These are phyloP conservation scores for Probosciger aterrimus DNA, from an alignment of 2,113 vertebrate genomes.

Conservation along the genomic window DNA sequence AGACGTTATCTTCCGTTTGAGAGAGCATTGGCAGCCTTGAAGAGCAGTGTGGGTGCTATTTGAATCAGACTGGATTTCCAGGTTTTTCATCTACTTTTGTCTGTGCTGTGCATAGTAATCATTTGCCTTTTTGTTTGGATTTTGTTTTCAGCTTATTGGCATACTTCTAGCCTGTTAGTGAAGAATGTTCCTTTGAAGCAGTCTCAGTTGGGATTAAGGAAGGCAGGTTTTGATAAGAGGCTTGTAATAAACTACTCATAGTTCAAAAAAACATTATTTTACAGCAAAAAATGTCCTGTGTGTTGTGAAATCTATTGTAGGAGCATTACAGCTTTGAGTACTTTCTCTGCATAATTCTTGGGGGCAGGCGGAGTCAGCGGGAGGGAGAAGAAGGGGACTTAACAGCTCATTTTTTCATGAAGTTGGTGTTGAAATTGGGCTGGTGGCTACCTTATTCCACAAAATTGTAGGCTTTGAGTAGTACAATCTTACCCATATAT, in stretches of 20 bases:
- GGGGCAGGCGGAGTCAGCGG: too few species aligned
- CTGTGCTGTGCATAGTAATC: not conserved
- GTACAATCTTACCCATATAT: not conserved
- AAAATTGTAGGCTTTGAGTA: not conserved
- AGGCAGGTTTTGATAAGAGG: not conserved
- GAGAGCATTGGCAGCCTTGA: not conserved
- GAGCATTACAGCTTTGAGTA: not conserved
- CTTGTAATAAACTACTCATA: not conserved
- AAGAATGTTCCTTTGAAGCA: not conserved
- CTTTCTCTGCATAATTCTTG: not conserved
- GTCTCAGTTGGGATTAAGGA: not conserved
- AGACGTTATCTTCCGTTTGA: not conserved
- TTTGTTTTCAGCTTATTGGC: not conserved
- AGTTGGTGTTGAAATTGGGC: not conserved
- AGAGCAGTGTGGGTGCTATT: not conserved
- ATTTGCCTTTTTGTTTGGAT: not conserved
- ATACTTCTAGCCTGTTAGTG: not conserved
- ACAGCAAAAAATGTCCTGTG: not conserved
- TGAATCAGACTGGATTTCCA: not conserved
- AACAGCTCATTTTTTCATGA: not conserved
- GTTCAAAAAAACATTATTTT: not conserved
- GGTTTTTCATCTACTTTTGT: not conserved
- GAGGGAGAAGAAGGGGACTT: not conserved
- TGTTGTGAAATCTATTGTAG: not conserved
- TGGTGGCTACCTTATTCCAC: not conserved